Evolutionary conservation across 2,797 vertebrate species (phyloP), one percentile per base, ranked within the genome.

Genomic region (Typhlichthys eigenmanni): DNA sequence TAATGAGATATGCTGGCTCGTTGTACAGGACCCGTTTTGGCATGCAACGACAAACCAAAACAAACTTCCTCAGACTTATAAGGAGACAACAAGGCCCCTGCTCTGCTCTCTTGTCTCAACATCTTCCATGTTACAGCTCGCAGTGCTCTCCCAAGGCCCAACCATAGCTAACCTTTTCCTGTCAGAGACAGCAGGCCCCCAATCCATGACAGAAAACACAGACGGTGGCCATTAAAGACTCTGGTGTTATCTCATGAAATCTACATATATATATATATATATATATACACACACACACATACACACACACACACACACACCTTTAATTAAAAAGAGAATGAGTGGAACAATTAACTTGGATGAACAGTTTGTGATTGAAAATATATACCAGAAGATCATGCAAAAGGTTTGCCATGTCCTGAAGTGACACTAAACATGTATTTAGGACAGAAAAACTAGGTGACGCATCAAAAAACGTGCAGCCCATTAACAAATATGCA

Each of bases 41-140:
- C 84, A 82, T 62, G 74, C 61, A 75, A 52, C 64, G 55, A 64
- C 9, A 60, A 65, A 79, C 64, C 34, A 54, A 74, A 66, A 76
- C 72, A 66, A 64, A 66, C 68, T 62, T 86, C 54, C 69, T 89
- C 72, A 77, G 85, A 88, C 88, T 82, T 91, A 92, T 92, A 92
- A 92, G 90, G 90, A 85, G 66, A 87, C 32, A 62, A 81, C 54
- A 1, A 32, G 32, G 68, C 68, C 56, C 72, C 66, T 47, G 60
- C 51, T 71, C 52, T 56, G 29, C 63, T 64, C 60, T 56, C 75
- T 64, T 65, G 48, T 78, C 68, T 73, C 61, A 61, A 59, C 73
- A 62, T 58, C 50, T 58, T 73, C 66, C 71, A 65, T 65, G 69
- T 45, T 61, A 69, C 75, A 76, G 71, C 66, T 58, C 43, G 17